Conservation (phyloP, 2,888 invertebrate species). For the Chrysina gloriosa region DNA sequence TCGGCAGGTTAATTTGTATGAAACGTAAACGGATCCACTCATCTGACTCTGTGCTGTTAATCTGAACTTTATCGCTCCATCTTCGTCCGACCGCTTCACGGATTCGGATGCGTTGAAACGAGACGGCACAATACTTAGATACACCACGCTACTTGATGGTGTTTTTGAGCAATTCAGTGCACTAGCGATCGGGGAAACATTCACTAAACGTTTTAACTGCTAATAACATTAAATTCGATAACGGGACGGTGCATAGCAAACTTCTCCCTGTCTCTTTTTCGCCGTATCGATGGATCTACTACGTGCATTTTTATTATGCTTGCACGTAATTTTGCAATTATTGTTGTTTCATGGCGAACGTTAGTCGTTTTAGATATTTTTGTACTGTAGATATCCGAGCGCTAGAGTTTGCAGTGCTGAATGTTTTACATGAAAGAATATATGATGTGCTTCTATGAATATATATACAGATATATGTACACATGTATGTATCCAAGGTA, state of each 20-base stretch:
- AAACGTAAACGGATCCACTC: slow-evolving; percentile 60
- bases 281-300: slow-evolving; percentile 23
- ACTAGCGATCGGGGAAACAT: slow-evolving; percentile 49
- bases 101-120: slow-evolving; percentile 26
- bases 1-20: slow-evolving; percentile 64
- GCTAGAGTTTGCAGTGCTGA: background rate
- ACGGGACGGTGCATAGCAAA: slow-evolving; percentile 48
- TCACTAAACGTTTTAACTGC: slow-evolving; percentile 51
- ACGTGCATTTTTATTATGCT: slow-evolving; percentile 42
- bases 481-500: no score
- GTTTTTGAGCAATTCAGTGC: slow-evolving; percentile 52
- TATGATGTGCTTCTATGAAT: no score
- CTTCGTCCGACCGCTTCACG: slow-evolving; percentile 26
- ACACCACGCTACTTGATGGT: slow-evolving; percentile 41
- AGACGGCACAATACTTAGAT: slow-evolving; percentile 33
- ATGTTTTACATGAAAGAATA: background rate
- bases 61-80: slow-evolving; percentile 45
- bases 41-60: slow-evolving; percentile 50
- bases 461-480: no score
- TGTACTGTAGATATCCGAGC: background rate
- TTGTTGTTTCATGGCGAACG: slow-evolving; percentile 18
- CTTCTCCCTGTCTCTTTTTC: slow-evolving; percentile 42
- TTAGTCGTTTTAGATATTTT: background rate
- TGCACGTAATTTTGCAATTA: slow-evolving; percentile 47
- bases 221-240: slow-evolving; percentile 52